phyloP scores from a whole-genome alignment of 2,113 vertebrate genomes.

The Asarcornis scutulata region DNA sequence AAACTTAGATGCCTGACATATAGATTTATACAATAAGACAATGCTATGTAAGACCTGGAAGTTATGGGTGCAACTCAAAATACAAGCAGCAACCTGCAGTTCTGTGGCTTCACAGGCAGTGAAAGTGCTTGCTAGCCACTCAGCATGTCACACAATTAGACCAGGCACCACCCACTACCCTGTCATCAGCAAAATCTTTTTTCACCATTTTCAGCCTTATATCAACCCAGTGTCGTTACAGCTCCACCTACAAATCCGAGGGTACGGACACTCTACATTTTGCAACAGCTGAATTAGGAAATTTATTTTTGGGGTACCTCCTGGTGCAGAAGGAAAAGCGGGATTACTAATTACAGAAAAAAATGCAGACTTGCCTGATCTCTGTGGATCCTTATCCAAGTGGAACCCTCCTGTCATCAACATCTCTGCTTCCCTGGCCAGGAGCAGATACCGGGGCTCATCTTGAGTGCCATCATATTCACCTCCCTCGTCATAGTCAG shows the following conservation, averaged over 20 bases:
- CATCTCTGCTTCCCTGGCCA: slow-evolving; percentile 93
- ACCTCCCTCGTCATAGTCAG: slow-evolving; percentile 91
- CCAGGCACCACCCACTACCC: background rate
- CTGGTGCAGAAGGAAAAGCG: background rate
- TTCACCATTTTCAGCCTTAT: background rate
- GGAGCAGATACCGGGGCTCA: slow-evolving; percentile 87
- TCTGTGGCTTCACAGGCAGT: background rate
- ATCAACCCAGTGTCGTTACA: background rate
- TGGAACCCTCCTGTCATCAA: slow-evolving; percentile 81
- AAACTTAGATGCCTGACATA: rapidly evolving
- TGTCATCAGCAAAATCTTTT: background rate
- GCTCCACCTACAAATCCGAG: background rate
- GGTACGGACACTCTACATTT: background rate
- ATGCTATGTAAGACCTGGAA: background rate
- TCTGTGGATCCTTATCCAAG: slow-evolving; percentile 84
- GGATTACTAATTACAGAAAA: background rate
- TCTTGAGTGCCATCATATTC: slow-evolving; percentile 93
- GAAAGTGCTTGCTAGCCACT: background rate
- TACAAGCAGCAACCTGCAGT: background rate
- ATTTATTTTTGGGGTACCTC: background rate
- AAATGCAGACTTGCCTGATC: slow-evolving; percentile 79
- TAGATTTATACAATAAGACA: background rate
- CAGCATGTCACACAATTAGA: background rate
- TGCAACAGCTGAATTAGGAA: background rate
- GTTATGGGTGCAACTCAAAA: background rate